Evolutionary conservation across 2,888 invertebrate genomes (phyloP).

Genomic region (Pterobdella sp.): DNA sequence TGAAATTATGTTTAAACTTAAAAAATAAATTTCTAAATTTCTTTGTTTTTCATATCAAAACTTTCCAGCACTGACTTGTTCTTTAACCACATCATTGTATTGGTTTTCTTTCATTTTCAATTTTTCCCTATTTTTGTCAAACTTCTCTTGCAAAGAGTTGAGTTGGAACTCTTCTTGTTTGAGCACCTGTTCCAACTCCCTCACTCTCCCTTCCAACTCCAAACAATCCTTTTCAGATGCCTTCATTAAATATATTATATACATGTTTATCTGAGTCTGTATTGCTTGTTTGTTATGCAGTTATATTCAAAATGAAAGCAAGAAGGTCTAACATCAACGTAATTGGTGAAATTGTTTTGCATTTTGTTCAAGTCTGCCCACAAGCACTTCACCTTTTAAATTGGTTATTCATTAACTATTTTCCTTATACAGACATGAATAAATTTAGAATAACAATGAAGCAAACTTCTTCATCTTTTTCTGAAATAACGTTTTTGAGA

Average conservation of each 20-base stretch:
- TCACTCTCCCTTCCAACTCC: slow-evolving; percentile 16
- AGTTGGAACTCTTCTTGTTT: slow-evolving; percentile 30
- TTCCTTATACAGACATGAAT: no score
- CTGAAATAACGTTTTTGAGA: slow-evolving; percentile 16
- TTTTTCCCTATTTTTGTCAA: slow-evolving; percentile 42
- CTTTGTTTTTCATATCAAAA: no score
- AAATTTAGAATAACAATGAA: no score
- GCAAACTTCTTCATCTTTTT: slow-evolving; percentile 26
- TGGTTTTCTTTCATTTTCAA: slow-evolving; percentile 36
- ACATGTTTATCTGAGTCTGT: no score
- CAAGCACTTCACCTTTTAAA: slow-evolving; percentile 3
- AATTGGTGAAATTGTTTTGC: slow-evolving; percentile 23
- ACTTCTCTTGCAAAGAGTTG: slow-evolving; percentile 37
- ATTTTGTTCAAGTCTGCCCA: slow-evolving; percentile 28
- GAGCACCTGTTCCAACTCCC: slow-evolving; percentile 22
- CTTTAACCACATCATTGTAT: slow-evolving; percentile 38
- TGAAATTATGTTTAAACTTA: no score
- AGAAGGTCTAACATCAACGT: slow-evolving; percentile 16
- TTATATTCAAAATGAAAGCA: background rate
- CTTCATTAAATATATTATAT: slow-evolving; percentile 15
- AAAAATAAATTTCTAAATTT: no score
- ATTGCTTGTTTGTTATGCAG: no score
- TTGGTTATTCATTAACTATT: no score
- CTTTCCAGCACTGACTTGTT: background rate
- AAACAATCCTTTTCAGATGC: slow-evolving; percentile 28